Base-by-base conservation (phyloP, 2,888 invertebrate species). In the Phoenoteleia sp. region DNA sequence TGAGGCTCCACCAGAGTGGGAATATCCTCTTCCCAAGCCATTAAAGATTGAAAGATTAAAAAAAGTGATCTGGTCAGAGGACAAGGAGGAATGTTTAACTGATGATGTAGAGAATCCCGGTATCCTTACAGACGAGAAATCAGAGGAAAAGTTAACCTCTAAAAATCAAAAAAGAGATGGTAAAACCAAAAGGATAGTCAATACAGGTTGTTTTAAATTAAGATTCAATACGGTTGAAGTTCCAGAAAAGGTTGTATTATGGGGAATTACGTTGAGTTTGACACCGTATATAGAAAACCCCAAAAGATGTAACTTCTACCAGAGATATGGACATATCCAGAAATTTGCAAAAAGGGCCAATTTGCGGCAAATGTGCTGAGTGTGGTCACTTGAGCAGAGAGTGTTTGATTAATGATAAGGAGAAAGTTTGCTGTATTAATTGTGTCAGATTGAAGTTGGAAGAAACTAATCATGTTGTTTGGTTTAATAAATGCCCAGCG, bases 271-370 rank as follows among this genome's bases (percentile, higher is more conserved):
- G 0, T 27, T 66, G 1, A 2, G 45, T 33, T 21, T 72, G 0
- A 17, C 27, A 3, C 72, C 72, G 11, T 45, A 36, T 13, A 21
- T 72, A 21, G 27, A 11, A 0, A 25, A 36, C 0, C 39, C 54
- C 2, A 29, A 9, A 1, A 47, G 60, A 23, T 72, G 72, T 13
- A 21, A 11, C 23, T 23, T 15, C 17, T 72, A 60, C 11, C 72
- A 72, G 2, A 15, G 58, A 11, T 72, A 23, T 36, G 42, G 58
- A 0, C 72, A 72, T 21, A 7, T 60, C 1, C 49, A 66, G 49
- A 11, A 21, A 27, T n/a, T 15, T 27, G 25, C 15, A 47, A 29
- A 21, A 66, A 66, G 0, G 11, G n/a, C 1, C 29, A 49, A 5
- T 66, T 1, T 66, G 64, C 5, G 64, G 49, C 0, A 66, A 21